Conservation (phyloP, 2,888 invertebrate species). For the Conops quadrifasciatus region DNA sequence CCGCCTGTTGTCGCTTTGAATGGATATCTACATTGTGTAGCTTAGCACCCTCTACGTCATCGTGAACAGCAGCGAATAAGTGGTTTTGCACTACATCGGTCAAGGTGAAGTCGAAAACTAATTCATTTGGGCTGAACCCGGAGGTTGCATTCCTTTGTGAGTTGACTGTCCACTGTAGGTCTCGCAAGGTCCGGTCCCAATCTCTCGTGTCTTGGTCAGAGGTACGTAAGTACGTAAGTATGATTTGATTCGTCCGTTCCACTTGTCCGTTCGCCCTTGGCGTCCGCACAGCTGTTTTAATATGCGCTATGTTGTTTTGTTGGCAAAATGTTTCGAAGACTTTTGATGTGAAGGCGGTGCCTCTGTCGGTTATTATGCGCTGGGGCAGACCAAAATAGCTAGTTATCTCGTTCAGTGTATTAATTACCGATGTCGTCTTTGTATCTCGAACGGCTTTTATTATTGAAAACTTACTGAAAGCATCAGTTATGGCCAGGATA, state of each 20-base stretch:
- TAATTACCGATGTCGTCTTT: background rate
- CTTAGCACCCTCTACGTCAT: background rate
- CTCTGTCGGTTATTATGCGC: constrained; percentile 1
- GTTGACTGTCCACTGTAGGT: constrained; percentile 42
- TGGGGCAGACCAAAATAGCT: constrained; percentile 13
- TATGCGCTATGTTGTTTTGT: constrained; percentile 34
- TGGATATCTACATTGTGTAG: constrained; percentile 3
- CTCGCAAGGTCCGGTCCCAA: constrained; percentile 38
- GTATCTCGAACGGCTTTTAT: constrained; percentile 35
- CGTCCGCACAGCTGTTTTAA: constrained; percentile 44
- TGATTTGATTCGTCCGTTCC: constrained; percentile 31
- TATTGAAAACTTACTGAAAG: constrained; percentile 39
- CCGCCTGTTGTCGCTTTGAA: constrained; percentile 32
- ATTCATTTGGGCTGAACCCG: constrained; percentile 41
- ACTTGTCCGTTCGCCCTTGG: constrained; percentile 45
- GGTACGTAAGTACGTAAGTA: constrained; percentile 44
- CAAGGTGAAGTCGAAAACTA: constrained; percentile 41
- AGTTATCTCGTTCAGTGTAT: constrained; percentile 1
- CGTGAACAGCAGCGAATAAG: constrained; percentile 15
- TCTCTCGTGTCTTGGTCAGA: constrained; percentile 36
- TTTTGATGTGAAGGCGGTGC: background rate
- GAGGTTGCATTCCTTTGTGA: constrained; percentile 37
- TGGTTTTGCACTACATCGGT: constrained; percentile 31
- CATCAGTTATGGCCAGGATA: constrained; percentile 33
- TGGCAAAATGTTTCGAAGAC: constrained; percentile 9